A percentile compares a stretch with the other conserved stretches of the same genome.
Evolutionary conservation across 2,888 invertebrate species (phyloP).

Genomic region (Spatulosminthurus flaviceps): DNA sequence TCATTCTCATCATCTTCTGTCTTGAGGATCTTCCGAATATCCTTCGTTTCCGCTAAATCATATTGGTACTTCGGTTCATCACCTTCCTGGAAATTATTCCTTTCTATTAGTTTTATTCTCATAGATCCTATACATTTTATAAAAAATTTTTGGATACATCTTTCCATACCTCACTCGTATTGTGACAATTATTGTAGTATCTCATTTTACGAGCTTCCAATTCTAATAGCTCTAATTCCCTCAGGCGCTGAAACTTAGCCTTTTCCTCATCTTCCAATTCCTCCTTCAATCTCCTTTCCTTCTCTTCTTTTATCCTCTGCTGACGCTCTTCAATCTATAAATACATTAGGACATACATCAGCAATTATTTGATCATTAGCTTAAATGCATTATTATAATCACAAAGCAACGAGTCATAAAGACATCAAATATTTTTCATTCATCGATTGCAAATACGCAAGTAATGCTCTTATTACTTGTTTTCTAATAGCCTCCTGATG

Average conservation of each 20-base stretch:
- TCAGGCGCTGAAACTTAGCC: slow-evolving; percentile 77
- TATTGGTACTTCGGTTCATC: slow-evolving; percentile 31
- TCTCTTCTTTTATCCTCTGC: slow-evolving; percentile 77
- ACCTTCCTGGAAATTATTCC: not conserved
- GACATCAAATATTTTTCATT: no score
- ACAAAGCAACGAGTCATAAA: no score
- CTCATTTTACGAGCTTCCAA: slow-evolving; percentile 73
- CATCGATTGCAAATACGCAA: no score
- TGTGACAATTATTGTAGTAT: slow-evolving; percentile 26
- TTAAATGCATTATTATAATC: no score
- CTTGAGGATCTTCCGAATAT: slow-evolving; percentile 31
- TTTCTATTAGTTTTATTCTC: no score
- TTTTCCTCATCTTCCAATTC: slow-evolving; percentile 84
- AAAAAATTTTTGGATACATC: no score
- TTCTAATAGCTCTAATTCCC: slow-evolving; percentile 75
- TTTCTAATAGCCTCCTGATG: slow-evolving; percentile 85
- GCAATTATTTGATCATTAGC: no score
- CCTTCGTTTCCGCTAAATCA: slow-evolving; percentile 25
- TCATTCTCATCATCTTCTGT: not conserved
- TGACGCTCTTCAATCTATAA: slow-evolving; percentile 81
- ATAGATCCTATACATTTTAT: no score
- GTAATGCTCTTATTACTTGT: no score
- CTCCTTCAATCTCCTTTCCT: slow-evolving; percentile 77
- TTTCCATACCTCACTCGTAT: not conserved
- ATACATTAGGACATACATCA: no score